Conservation (phyloP, 2,113 vertebrate genomes). For the Hepsetus odoe region DNA sequence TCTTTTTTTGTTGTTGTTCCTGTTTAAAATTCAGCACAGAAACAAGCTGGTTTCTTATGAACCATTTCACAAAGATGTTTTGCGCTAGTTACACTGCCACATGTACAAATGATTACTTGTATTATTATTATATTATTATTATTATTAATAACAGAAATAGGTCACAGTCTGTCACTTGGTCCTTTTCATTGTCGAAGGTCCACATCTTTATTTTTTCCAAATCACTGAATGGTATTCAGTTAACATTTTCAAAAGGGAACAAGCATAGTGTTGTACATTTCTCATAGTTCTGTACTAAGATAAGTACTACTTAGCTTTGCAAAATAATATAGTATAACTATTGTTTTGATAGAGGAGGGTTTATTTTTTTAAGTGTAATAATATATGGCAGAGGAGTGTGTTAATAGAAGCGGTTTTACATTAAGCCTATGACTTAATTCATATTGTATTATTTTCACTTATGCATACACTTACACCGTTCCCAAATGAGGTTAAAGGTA, state of each 20-base stretch:
- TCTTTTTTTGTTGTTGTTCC: slow-evolving; percentile 11
- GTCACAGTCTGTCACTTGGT: background rate
- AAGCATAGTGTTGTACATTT: slow-evolving; percentile 72
- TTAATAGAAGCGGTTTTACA: slow-evolving; percentile 77
- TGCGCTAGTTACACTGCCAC: slow-evolving; percentile 45
- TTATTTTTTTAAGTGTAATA: slow-evolving; percentile 82
- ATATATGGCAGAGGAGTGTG: slow-evolving; percentile 78
- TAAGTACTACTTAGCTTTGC: slow-evolving; percentile 77
- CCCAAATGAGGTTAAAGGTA: slow-evolving; percentile 31
- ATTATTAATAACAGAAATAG: slow-evolving; percentile 5
- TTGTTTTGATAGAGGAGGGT: slow-evolving; percentile 79
- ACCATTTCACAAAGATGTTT: slow-evolving; percentile 29
- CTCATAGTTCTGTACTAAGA: slow-evolving; percentile 71
- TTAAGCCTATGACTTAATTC: slow-evolving; percentile 71
- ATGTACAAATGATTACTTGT: slow-evolving; percentile 9
- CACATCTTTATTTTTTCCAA: slow-evolving; percentile 14
- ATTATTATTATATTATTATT: slow-evolving; percentile 17
- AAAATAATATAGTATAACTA: slow-evolving; percentile 75
- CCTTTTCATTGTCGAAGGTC: background rate
- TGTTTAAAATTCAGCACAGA: slow-evolving; percentile 42
- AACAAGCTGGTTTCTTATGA: slow-evolving; percentile 33
- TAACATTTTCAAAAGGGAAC: slow-evolving; percentile 66
- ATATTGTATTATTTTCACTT: slow-evolving; percentile 58
- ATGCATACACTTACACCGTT: slow-evolving; percentile 63
- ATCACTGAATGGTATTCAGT: slow-evolving; percentile 51